A percentile compares a stretch with the other conserved stretches of the same genome.
Conservation (phyloP, 2,797 vertebrate genomes). For the Myiotriccus ornatus region DNA sequence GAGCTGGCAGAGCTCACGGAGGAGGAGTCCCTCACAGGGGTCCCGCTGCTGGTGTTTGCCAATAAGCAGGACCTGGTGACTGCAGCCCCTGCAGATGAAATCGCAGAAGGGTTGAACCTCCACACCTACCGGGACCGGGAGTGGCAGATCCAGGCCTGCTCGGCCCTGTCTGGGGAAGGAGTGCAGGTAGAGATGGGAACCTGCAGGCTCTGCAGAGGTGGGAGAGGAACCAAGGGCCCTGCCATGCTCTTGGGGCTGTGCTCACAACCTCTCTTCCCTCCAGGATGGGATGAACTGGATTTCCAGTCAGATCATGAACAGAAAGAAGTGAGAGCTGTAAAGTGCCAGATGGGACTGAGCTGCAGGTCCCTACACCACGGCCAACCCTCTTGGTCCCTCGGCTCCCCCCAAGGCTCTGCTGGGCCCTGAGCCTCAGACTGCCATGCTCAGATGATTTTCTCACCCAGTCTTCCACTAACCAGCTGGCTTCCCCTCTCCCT, state of each 20-base stretch:
- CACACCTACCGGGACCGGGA: conserved; percentile 86
- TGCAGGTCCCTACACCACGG: not conserved
- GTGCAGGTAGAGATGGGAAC: conserved; percentile 78
- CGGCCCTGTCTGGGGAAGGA: conserved; percentile 87
- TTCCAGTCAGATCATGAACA: conserved; percentile 58
- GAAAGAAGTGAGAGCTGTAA: conserved; percentile 49
- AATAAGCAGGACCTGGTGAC: conserved; percentile 89
- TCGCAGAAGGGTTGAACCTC: conserved; percentile 87
- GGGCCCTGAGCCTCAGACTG: not conserved
- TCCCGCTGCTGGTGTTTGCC: conserved; percentile 88
- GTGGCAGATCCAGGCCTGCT: conserved; percentile 93
- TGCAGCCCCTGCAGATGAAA: conserved; percentile 84
- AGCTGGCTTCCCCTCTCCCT: not conserved
- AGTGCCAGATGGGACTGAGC: not conserved
- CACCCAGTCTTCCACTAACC: not conserved
- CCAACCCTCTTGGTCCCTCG: not conserved
- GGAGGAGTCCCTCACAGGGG: conserved; percentile 82
- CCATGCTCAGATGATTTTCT: not conserved
- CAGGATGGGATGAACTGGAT: conserved; percentile 73
- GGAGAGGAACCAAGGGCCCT: not conserved
- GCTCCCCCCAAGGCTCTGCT: rapidly evolving
- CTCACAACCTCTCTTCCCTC: not conserved
- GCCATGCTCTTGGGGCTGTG: not conserved
- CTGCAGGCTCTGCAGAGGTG: not conserved
- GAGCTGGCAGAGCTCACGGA: conserved; percentile 86